Evolutionary conservation across 2,113 vertebrate species (phyloP), one percentile per base, ranked within the genome.

Genomic region (Arenaria interpres): DNA sequence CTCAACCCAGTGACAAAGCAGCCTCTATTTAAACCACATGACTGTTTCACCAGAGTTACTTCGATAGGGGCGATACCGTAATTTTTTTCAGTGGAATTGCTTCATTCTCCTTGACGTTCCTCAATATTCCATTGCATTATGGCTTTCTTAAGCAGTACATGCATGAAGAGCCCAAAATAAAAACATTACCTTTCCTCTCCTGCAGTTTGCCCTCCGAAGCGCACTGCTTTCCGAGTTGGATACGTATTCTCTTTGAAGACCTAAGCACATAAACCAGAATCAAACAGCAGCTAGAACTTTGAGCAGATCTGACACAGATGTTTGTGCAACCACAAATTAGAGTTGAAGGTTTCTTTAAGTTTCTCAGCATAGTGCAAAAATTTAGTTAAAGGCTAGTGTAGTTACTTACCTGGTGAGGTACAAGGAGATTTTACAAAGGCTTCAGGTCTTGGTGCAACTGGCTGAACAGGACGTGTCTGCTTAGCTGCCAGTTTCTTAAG

Each of bases 401-500:
- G 17, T n/a, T 71, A 41, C 79, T 73, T 85, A 99, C 99, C 98
- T 76, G 99, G 98, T 18, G 99, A 99, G 33, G 97, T 97, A 77
- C 98, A 98, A 39, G 99, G 98, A 1, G 99, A 99, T 93, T 99
- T 99, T 64, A 98, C 97, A 95, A 98, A 98, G 28, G 98, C 99
- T 96, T 99, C 99, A 0, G 99, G 99, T 90, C 99, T 98, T 12
- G 99, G 99, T 53, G 99, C 99, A n/a, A 99, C 99, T 0, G 99
- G 99, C 96, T 99, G 99, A 89, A 99, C 99, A 2, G 99, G 99
- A 78, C 99, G 98, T 1, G 98, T 99, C 96, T 99, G 99, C 97
- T 99, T 99, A 95, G 99, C 99, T 14, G 99, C 99, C 41, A 99
- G 97, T 97, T 99, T 99, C 98, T 99, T 99, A 82, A 99, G 98